Percentiles rank a stretch among this genome's conserved stretches.
Evolutionary conservation across 1,140 invertebrate genomes (phyloP).

Genomic region (Adelges cooleyi): DNA sequence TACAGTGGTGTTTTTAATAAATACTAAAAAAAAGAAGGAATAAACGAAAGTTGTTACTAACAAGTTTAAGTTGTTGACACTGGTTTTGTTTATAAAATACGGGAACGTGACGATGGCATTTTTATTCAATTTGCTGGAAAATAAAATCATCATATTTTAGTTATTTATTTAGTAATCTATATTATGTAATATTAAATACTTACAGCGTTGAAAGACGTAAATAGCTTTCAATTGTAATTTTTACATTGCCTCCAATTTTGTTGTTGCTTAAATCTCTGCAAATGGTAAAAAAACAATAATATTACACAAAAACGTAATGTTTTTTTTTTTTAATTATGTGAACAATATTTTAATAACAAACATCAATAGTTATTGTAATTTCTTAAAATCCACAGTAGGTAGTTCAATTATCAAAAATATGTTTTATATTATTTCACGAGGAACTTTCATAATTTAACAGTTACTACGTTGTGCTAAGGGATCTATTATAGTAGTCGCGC

Average conservation of each 20-base stretch:
- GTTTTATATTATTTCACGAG: too few species aligned
- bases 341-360: too few species aligned
- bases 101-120: background rate
- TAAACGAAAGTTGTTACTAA: background rate
- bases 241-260: background rate
- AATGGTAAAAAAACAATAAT: background rate
- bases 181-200: too few species aligned
- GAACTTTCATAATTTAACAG: too few species aligned
- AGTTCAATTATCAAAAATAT: too few species aligned
- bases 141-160: background rate
- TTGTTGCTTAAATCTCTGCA: slow-evolving; percentile 9
- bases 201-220: slow-evolving; percentile 34
- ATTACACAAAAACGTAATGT: too few species aligned
- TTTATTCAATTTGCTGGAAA: background rate
- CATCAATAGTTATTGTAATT: too few species aligned
- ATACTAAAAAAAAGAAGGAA: background rate
- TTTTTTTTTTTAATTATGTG: too few species aligned
- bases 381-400: too few species aligned
- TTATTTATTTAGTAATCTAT: too few species aligned
- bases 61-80: background rate
- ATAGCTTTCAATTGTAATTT: background rate
- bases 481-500: too few species aligned
- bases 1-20: background rate
- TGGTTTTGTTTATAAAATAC: background rate
- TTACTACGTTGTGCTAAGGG: too few species aligned